Conservation (phyloP, 2,113 vertebrate species). For the Aptenodytes forsteri region DNA sequence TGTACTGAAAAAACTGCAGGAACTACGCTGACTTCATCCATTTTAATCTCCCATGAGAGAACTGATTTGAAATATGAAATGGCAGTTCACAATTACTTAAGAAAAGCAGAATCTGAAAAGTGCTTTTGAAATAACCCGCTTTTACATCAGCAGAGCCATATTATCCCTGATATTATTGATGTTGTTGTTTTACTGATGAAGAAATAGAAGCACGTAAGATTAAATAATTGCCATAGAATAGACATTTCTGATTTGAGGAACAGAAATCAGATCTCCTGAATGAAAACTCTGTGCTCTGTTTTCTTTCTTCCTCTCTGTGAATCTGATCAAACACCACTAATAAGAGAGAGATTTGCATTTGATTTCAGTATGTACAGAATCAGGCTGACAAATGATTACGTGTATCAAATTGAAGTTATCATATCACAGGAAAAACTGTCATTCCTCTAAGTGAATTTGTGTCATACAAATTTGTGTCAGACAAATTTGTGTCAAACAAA, state of each 20-base stretch:
- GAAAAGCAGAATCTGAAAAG: neutral
- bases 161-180: neutral
- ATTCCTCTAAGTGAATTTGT: neutral
- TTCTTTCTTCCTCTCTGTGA: neutral
- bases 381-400: neutral
- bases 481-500: neutral
- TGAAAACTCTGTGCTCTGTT: neutral
- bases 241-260: neutral
- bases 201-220: neutral
- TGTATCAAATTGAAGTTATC: neutral
- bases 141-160: neutral
- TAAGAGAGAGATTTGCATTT: neutral
- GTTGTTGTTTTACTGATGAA: neutral
- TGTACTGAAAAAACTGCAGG: neutral
- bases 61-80: neutral
- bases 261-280: neutral
- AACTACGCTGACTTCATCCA: neutral
- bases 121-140: neutral
- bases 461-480: neutral
- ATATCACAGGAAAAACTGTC: neutral
- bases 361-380: neutral
- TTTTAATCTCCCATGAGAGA: neutral
- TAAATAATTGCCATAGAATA: neutral
- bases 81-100: neutral
- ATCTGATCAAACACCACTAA: neutral